phyloP scores from a whole-genome alignment of 2,888 invertebrate species.

The Tipula helvola region DNA sequence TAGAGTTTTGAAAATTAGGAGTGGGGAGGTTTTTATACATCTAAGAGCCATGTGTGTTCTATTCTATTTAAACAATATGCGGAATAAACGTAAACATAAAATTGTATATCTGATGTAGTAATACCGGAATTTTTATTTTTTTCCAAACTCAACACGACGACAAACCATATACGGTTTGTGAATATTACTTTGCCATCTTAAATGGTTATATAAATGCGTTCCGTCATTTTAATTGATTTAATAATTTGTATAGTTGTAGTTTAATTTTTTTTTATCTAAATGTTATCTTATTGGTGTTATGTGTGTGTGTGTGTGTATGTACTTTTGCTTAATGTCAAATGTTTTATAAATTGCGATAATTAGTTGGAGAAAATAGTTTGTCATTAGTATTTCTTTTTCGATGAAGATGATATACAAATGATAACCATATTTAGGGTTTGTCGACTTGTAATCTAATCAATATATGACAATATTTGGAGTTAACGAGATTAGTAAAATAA shows the following conservation, averaged over 20 bases:
- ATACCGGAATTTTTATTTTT: not conserved
- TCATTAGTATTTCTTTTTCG: not conserved
- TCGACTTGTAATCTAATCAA: not conserved
- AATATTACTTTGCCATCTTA: not conserved
- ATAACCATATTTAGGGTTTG: not conserved
- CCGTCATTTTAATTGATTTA: not conserved
- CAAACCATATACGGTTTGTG: not conserved
- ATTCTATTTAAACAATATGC: not conserved
- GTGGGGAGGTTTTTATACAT: not conserved
- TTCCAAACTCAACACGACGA: not conserved
- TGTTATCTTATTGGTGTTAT: not conserved
- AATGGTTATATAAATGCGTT: conserved; percentile 4
- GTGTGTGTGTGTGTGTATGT: not conserved
- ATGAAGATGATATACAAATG: not conserved
- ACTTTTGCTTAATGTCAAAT: not conserved
- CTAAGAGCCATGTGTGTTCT: not conserved
- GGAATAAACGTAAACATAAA: not conserved
- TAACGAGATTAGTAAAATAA: not conserved
- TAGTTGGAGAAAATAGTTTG: not conserved
- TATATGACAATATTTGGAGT: not conserved
- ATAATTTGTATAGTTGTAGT: conserved; percentile 4
- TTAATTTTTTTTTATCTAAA: not conserved
- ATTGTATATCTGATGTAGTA: not conserved
- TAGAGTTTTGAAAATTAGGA: not conserved
- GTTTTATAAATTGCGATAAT: not conserved